Evolutionary conservation across 2,113 vertebrate species (phyloP).

Genomic region (Hypocryptadius cinnamomeus): DNA sequence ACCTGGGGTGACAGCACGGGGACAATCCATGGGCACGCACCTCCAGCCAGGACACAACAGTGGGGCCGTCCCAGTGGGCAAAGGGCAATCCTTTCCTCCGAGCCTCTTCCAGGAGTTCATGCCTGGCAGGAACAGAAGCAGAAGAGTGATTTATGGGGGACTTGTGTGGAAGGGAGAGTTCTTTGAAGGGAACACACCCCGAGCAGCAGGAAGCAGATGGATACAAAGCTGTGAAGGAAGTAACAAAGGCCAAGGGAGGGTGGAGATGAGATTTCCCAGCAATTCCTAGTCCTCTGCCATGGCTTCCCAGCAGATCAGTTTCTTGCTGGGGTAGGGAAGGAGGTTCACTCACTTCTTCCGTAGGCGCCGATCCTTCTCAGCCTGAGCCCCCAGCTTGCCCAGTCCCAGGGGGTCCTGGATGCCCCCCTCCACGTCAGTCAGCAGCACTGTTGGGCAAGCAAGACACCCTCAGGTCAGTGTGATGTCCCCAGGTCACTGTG

Average conservation of each 20-base stretch:
- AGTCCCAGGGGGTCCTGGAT: conserved; percentile 88
- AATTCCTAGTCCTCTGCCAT: not conserved
- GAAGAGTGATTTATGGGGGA: not conserved
- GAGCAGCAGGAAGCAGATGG: not conserved
- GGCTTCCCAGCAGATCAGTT: not conserved
- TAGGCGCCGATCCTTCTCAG: conserved; percentile 89
- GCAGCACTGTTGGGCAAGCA: conserved; percentile 44
- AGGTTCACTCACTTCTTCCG: conserved; percentile 85
- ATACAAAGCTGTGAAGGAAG: not conserved
- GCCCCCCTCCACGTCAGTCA: conserved; percentile 82
- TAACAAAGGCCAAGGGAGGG: not conserved
- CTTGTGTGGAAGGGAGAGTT: not conserved
- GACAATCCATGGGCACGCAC: conserved; percentile 29
- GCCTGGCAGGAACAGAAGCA: conserved; percentile 68
- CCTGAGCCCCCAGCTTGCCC: conserved; percentile 91
- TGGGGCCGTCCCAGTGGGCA: conserved; percentile 96
- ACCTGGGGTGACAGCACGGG: rapidly evolving
- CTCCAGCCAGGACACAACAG: conserved; percentile 98
- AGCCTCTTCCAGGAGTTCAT: conserved; percentile 93
- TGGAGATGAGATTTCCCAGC: not conserved
- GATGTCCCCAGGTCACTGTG: not conserved
- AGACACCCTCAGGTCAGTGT: not conserved
- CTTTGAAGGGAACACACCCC: not conserved
- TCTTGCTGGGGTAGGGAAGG: not conserved
- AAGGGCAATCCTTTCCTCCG: conserved; percentile 90